Conservation (phyloP, 2,797 vertebrate species). For the Synaphobranchus kaupii region DNA sequence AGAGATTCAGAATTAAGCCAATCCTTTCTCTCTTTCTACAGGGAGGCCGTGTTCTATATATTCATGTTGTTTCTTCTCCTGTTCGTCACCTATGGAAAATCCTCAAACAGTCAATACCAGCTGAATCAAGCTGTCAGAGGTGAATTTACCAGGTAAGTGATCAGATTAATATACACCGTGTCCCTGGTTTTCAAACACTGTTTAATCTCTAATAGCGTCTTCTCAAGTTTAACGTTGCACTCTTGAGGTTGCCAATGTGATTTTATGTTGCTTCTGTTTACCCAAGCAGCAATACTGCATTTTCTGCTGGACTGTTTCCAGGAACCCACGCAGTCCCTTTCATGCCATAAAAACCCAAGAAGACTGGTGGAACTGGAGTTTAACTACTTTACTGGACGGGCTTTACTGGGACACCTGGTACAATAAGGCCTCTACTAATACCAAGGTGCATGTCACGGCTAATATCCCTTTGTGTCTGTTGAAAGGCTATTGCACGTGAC, state of each 20-base stretch:
- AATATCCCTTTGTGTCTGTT: not conserved
- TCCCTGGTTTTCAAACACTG: not conserved
- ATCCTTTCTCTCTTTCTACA: conserved; percentile 47
- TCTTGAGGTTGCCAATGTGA: not conserved
- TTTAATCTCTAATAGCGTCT: not conserved
- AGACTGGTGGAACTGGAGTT: conserved; percentile 77
- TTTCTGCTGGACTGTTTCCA: conserved; percentile 36
- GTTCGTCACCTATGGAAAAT: conserved; percentile 60
- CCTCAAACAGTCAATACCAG: conserved; percentile 53
- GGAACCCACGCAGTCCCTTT: conserved; percentile 53
- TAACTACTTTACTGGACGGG: conserved; percentile 61
- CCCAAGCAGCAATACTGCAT: not conserved
- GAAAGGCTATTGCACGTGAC: not conserved
- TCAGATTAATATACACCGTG: not conserved
- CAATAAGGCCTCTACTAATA: conserved; percentile 15
- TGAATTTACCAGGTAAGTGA: conserved; percentile 68
- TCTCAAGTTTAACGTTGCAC: not conserved
- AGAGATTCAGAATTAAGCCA: not conserved
- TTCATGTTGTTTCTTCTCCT: conserved; percentile 67
- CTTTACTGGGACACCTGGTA: conserved; percentile 51
- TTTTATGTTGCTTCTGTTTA: not conserved
- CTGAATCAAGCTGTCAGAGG: conserved; percentile 68
- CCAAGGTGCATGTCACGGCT: conserved; percentile 53
- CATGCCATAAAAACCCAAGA: conserved; percentile 54
- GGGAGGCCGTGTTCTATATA: conserved; percentile 59